Base-by-base conservation (phyloP, 2,888 invertebrate genomes). In the Atherix ibis region DNA sequence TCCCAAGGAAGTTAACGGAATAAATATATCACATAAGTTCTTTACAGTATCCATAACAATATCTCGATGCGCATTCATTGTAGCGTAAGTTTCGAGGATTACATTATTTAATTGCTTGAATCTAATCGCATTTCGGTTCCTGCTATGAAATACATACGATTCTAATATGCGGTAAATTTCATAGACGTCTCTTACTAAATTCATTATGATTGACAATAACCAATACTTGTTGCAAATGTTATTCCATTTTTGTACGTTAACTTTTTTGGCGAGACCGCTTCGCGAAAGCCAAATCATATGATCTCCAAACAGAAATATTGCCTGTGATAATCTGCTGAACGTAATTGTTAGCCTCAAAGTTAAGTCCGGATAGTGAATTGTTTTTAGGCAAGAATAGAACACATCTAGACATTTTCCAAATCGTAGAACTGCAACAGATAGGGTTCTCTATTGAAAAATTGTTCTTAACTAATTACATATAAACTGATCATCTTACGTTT, bases 241-340 rank as follows among this genome's bases (percentile, higher is more conserved):
- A 34, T 70, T 71, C 87, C 87, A 88, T 51, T 76, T 79, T 29
- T 76, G 73, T 0, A 76, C 67, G 51, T 88, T 71, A 2, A 82
- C 68, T 44, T 64, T 65, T 43, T 64, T 60, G 4, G 75, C 53
- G 37, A 73, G 63, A 15, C 84, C 84, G 26, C 76, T 73, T 46
- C 77, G 70, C 4, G 81, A 76, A 3, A 88, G 61, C 84, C 89
- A 91, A 19, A 89, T 70, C 19, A 89, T 67, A 51, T 92, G 88
- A 55, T 92, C 92, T 10, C 83, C 74, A 30, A 88, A 63, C 3
- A 92, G 66, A 50, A 76, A 92, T 17, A 87, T 53, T 0, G 84
- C 73, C 53, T 79, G 76, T 17, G 81, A 71, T 33, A 91, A 65
- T 63, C 82, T 84, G 40, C 85, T 79, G 32, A 85, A 51, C 0